Evolutionary conservation across 2,888 invertebrate species (phyloP).

Genomic region (Tetragnatha montana): DNA sequence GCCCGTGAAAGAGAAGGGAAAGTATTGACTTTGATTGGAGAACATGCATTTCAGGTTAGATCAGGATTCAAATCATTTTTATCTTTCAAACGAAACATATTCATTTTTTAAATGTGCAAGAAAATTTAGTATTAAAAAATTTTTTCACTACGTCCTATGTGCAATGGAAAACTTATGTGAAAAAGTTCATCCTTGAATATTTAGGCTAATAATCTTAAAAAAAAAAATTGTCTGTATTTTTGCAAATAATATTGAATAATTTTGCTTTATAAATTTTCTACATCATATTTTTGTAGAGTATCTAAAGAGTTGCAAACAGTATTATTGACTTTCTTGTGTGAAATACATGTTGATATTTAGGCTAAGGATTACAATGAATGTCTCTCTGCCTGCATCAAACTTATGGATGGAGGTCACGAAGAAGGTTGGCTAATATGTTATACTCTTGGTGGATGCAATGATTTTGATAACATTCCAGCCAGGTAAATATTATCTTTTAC

Average conservation of each 20-base stretch:
- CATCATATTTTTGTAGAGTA: neutral
- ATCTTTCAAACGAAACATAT: neutral
- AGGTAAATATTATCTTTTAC: slow-evolving; percentile 34
- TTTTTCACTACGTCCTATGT: too few species aligned
- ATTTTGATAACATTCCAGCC: slow-evolving; percentile 77
- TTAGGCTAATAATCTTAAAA: too few species aligned
- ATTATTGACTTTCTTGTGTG: neutral
- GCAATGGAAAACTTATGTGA: neutral
- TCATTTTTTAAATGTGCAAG: too few species aligned
- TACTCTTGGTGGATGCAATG: slow-evolving; percentile 78
- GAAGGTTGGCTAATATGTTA: slow-evolving; percentile 79
- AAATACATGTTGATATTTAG: slow-evolving; percentile 72
- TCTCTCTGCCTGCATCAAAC: slow-evolving; percentile 78
- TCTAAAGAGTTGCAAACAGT: neutral
- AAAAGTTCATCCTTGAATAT: slow-evolving; percentile 2
- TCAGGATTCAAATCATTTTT: neutral
- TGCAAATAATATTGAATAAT: neutral
- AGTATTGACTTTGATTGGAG: slow-evolving; percentile 79
- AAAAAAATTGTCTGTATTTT: too few species aligned
- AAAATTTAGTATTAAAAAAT: too few species aligned
- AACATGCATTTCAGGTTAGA: slow-evolving; percentile 78
- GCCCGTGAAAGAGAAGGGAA: slow-evolving; percentile 77
- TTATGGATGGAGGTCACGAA: slow-evolving; percentile 78
- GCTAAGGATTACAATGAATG: slow-evolving; percentile 78
- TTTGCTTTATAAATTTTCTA: neutral